phyloP scores from a whole-genome alignment of 2,113 vertebrate species.

The Leucopternis melanops region DNA sequence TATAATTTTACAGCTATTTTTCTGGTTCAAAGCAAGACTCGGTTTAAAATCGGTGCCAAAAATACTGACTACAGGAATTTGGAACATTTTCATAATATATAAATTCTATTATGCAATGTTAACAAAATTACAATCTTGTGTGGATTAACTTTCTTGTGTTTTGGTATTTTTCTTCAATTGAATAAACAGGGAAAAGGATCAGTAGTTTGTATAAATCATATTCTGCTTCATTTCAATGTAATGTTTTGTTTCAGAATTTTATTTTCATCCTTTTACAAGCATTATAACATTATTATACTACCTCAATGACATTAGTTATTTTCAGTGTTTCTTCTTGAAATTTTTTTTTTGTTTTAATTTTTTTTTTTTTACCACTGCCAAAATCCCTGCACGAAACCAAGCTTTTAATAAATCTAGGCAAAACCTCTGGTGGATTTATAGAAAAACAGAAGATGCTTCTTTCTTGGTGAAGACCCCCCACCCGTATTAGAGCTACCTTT shows the following conservation, averaged over 20 bases:
- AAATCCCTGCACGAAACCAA: not conserved
- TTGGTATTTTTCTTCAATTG: not conserved
- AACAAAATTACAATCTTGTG: not conserved
- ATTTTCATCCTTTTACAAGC: not conserved
- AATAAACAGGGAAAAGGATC: not conserved
- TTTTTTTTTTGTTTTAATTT: not conserved
- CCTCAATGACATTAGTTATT: not conserved
- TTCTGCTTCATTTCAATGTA: not conserved
- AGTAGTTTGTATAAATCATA: not conserved
- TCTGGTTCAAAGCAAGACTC: not conserved
- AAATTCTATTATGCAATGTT: not conserved
- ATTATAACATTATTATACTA: not conserved
- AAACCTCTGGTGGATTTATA: not conserved
- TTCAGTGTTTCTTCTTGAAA: not conserved
- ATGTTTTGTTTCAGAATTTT: not conserved
- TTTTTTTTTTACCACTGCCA: not conserved
- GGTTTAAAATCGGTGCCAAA: constrained; percentile 17
- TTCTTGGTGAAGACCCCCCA: not conserved
- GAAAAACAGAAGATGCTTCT: not conserved
- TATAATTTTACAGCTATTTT: not conserved
- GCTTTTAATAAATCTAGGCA: not conserved
- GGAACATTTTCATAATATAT: not conserved
- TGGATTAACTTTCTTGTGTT: not conserved
- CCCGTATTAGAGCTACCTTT: not conserved
- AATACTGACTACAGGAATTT: not conserved